These are phyloP conservation scores for Odontophorus gujanensis DNA, from an alignment of 2,113 vertebrate species.

Conservation along the genomic window DNA sequence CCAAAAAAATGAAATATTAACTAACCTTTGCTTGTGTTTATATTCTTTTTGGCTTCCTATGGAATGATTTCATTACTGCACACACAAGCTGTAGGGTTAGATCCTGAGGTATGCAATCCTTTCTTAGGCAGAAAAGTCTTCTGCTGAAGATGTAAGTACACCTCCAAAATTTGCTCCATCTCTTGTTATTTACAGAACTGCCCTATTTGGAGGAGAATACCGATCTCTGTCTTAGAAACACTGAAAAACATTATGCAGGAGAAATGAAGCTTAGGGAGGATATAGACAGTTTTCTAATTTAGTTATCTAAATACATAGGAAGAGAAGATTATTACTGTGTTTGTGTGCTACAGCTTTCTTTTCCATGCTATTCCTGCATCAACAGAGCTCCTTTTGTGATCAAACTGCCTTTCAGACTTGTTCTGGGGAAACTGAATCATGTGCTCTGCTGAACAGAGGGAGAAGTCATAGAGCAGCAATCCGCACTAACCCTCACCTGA, in stretches of 20 bases:
- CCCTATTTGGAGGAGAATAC: neutral
- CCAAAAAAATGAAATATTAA: conserved; percentile 37
- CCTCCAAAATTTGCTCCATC: neutral
- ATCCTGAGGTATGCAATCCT: neutral
- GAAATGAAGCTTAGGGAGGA: neutral
- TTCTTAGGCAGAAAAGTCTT: neutral
- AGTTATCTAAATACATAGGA: neutral
- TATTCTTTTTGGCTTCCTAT: neutral
- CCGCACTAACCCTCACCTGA: neutral
- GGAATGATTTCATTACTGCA: neutral
- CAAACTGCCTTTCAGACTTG: neutral
- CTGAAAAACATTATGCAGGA: neutral
- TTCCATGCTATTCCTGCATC: neutral
- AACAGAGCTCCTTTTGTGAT: conserved; percentile 7
- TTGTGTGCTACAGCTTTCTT: neutral
- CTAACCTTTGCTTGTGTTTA: neutral
- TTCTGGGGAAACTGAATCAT: neutral
- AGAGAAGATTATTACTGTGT: neutral
- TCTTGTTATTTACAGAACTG: neutral
- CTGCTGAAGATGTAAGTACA: neutral
- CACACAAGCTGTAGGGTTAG: neutral
- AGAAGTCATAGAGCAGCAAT: neutral
- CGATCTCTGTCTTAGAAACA: neutral
- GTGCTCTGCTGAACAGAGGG: neutral
- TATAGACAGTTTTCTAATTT: neutral